Conservation (phyloP, 2,113 vertebrate genomes). For the Syngnathus floridae region DNA sequence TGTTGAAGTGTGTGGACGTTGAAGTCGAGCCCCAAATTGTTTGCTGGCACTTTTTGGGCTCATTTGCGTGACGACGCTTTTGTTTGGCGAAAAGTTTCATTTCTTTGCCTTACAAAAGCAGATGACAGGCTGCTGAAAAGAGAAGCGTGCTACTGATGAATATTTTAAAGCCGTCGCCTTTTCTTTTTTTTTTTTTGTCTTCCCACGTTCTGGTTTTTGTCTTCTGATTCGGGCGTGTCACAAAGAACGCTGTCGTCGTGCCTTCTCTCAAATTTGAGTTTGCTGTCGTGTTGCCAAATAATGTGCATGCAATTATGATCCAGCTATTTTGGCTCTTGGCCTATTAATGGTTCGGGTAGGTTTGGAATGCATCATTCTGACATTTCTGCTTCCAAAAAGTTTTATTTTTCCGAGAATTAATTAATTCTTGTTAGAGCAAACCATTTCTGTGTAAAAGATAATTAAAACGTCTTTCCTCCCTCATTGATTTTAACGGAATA, state of each 20-base stretch:
- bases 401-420: background rate
- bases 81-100: background rate
- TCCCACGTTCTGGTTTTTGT: conserved; percentile 27
- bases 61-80: background rate
- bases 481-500: background rate
- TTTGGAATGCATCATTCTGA: background rate
- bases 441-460: too few relatives aligned
- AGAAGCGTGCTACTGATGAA: conserved; percentile 37
- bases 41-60: background rate
- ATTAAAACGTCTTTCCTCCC: background rate
- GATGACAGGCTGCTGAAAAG: conserved; percentile 21
- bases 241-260: background rate
- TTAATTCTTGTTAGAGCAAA: background rate
- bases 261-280: background rate
- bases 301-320: too few relatives aligned
- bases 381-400: background rate
- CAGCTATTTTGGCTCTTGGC: background rate
- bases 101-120: conserved; percentile 14
- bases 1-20: too few relatives aligned
- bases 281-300: background rate
- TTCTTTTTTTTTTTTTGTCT: background rate
- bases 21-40: background rate
- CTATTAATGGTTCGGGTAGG: background rate
- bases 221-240: conserved; percentile 15
- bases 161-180: conserved; percentile 42